Conservation (phyloP, 1,140 invertebrate species). For the Helicoverpa zea region DNA sequence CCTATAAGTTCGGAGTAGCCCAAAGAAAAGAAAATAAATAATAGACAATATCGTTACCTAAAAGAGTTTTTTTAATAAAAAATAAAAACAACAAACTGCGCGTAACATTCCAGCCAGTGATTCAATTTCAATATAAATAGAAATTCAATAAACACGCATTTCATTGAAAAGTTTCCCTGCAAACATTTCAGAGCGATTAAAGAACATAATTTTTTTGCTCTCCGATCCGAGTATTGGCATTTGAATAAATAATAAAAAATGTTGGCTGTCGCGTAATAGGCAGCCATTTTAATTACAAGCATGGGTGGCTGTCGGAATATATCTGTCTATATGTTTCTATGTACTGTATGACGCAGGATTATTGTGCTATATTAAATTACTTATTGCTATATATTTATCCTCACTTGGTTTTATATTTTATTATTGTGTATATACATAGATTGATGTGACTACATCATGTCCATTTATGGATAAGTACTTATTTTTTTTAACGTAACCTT, state of each 20-base stretch:
- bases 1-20: too few relatives aligned
- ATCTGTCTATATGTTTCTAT: too few relatives aligned
- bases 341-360: not conserved
- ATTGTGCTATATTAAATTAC: not conserved
- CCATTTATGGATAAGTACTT: too few relatives aligned
- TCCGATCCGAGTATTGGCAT: not conserved
- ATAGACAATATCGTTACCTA: not conserved
- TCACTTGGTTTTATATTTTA: too few relatives aligned
- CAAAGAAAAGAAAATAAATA: not conserved
- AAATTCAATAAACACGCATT: not conserved
- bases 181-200: slow-evolving; percentile 1
- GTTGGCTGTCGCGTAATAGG: not conserved
- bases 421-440: too few relatives aligned
- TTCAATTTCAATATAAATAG: slow-evolving; percentile 2
- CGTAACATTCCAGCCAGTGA: slow-evolving; percentile 9
- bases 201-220: slow-evolving; percentile 15
- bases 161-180: not conserved
- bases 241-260: not conserved
- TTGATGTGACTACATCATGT: too few relatives aligned
- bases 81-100: too few relatives aligned
- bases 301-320: not conserved
- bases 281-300: slow-evolving; percentile 30
- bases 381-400: too few relatives aligned
- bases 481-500: too few relatives aligned
- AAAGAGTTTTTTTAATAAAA: not conserved